Base-by-base conservation (phyloP, 2,888 invertebrate species). In the Aleiodes alternator region DNA sequence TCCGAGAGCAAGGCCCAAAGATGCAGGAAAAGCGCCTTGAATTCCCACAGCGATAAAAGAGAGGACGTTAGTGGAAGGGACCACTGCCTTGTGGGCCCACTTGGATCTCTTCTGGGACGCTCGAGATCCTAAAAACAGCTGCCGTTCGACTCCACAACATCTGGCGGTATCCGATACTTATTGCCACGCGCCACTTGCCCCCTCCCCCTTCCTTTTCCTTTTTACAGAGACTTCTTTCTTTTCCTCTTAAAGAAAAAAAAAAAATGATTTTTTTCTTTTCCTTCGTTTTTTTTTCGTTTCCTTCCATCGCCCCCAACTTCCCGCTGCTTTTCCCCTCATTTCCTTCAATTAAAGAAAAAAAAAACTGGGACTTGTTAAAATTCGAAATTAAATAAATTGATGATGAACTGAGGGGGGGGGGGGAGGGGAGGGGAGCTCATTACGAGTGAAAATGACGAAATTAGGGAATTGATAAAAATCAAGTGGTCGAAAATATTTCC, bases 151-250 rank as follows among this genome's bases (percentile, higher is more conserved):
- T 76, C 72, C 61, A 55, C 73, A 79, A 77, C 79, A 79, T 80
- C 79, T 79, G 79, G 79, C 77, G 78, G 79, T 79, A 80, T 80
- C 79, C 77, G 80, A 78, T 80, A 80, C 80, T 80, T 80, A 80
- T 78, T 86, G 88, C 87, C 88, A 88, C 88, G 88, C 88, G 88
- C 87, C 88, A 83, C 74, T 76, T 78, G 76, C 76, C 79, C 80
- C 71, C 73, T 48, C 68, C 34, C 61, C 70, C 55, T 57, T 23
- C 31, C 48, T 14, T 14, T 14, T 29, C 23, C 56, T 7, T 43
- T 14, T 3, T 34, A 34, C 34, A 53, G 16, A 53, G 16, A 51
- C 61, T 31, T 43, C 55, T n/a, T 29, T 38, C 53, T 51, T 23
- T 23, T 50, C 31, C 55, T 38, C 66, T 12, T 59, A 12, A 48